These are phyloP conservation scores for Opisthocomus hoazin DNA, from an alignment of 2,113 vertebrate species.

Conservation along the genomic window DNA sequence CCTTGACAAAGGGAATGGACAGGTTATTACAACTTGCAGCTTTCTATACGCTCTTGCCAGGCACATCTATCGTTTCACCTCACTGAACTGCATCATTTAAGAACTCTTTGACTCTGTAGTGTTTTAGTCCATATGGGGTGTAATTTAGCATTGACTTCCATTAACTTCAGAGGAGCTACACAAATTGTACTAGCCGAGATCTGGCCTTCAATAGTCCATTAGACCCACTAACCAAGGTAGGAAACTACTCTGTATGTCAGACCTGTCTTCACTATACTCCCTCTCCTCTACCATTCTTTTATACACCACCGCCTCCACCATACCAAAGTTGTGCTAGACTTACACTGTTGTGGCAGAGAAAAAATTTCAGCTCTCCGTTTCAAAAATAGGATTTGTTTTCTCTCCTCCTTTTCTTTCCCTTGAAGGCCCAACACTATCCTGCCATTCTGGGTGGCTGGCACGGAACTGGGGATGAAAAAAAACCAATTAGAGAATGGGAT, in stretches of 20 bases:
- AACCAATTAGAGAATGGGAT: not conserved
- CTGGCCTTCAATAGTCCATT: not conserved
- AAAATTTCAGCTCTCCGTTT: not conserved
- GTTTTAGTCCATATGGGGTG: not conserved
- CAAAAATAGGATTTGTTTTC: not conserved
- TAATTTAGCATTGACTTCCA: not conserved
- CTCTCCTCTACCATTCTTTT: not conserved
- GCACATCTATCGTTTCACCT: not conserved
- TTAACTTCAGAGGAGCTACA: not conserved
- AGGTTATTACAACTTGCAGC: not conserved
- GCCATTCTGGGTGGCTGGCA: not conserved
- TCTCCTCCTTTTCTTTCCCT: not conserved
- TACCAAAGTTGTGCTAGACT: not conserved
- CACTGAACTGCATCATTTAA: not conserved
- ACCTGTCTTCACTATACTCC: not conserved
- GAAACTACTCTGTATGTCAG: not conserved
- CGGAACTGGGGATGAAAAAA: not conserved
- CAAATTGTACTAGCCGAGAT: not conserved
- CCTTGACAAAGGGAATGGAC: not conserved
- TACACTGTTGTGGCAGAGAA: accelerated
- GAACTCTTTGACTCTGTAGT: not conserved
- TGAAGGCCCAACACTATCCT: not conserved
- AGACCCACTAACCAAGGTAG: not conserved
- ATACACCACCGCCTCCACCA: not conserved
- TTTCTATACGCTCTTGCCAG: not conserved